Percentiles rank a stretch among this genome's conserved stretches.
Conservation (phyloP, 1,140 invertebrate species). For the Drosophila mayri region DNA sequence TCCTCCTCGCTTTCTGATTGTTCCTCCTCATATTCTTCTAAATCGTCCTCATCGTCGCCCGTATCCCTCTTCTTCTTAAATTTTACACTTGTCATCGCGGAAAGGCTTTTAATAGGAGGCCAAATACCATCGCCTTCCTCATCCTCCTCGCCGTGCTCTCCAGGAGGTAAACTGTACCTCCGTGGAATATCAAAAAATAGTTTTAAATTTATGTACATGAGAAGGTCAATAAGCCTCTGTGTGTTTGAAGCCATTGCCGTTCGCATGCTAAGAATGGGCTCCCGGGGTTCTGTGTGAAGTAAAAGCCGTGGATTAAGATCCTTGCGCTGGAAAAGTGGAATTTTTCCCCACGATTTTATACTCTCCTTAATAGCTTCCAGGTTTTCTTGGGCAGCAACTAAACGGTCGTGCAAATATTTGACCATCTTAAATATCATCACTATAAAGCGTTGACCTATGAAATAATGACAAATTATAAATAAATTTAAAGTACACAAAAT, state of each 20-base stretch:
- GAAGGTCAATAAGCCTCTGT: conserved; percentile 86
- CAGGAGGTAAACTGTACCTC: conserved; percentile 45
- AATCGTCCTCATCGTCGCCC: conserved; percentile 30
- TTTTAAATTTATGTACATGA: conserved; percentile 87
- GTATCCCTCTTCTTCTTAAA: conserved; percentile 38
- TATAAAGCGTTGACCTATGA: conserved; percentile 61
- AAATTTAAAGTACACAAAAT: neutral
- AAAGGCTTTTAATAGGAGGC: conserved; percentile 52
- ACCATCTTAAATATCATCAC: conserved; percentile 58
- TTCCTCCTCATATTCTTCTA: conserved; percentile 57
- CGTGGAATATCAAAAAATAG: conserved; percentile 86
- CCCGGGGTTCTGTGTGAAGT: conserved; percentile 86
- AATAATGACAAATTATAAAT: neutral
- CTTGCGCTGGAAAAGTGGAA: conserved; percentile 87
- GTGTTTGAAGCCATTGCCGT: conserved; percentile 82
- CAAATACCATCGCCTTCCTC: conserved; percentile 53
- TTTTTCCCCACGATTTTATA: conserved; percentile 86
- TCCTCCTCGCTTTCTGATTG: conserved; percentile 59
- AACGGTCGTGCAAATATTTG: conserved; percentile 86
- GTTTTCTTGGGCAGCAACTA: conserved; percentile 87
- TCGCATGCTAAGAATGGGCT: conserved; percentile 76
- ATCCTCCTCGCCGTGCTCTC: conserved; percentile 60
- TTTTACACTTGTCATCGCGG: conserved; percentile 47
- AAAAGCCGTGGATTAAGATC: conserved; percentile 86
- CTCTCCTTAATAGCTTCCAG: conserved; percentile 84